Base-by-base conservation (phyloP, 2,888 invertebrate genomes). In the Ecdyonurus torrentis region DNA sequence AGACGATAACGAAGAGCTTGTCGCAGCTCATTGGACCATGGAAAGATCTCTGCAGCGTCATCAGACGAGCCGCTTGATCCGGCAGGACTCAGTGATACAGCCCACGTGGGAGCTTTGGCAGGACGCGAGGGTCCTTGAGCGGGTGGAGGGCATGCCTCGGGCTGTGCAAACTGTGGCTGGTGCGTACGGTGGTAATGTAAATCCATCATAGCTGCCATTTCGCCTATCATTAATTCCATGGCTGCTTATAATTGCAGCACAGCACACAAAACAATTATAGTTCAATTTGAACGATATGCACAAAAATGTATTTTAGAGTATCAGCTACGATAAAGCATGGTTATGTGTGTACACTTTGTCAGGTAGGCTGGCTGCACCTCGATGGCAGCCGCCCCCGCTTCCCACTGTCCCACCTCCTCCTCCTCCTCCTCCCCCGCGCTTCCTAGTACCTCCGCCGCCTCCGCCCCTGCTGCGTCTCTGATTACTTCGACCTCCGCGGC, bases 21-120 rank as follows among this genome's bases (percentile, higher is more conserved):
- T 2, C 59, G 53, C n/a, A 64, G 52, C 24, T 64, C 64, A 5
- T 59, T 61, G 19, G 55, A 23, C 64, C 64, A 64, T n/a, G 53
- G 60, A 24, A 61, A 25, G 23, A 59, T 52, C 20, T 52, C 24
- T 7, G 59, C 63, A 18, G 50, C 23, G 52, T 63, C 63, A 19
- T 61, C 64, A 5, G 64, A 55, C 55, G 55, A 55, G 18, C 50
- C 50, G n/a, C 19, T 20, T 7, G 55, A 55, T n/a, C 55, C 55
- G n/a, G 55, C 22, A 5, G 55, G 55, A 55, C 55, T 55, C 19
- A 55, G 20, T 7, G 55, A 20, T 15, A 37, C 37, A 7, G 55
- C 22, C 55, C 55, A 55, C 55, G 55, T 22, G 10, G 55, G 55
- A n/a, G 55, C 20, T 20, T 55, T 55, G 15, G 55, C 55, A 22